Evolutionary conservation across 2,888 invertebrate species (phyloP).

Genomic region (Drosophila cyrtoloma): DNA sequence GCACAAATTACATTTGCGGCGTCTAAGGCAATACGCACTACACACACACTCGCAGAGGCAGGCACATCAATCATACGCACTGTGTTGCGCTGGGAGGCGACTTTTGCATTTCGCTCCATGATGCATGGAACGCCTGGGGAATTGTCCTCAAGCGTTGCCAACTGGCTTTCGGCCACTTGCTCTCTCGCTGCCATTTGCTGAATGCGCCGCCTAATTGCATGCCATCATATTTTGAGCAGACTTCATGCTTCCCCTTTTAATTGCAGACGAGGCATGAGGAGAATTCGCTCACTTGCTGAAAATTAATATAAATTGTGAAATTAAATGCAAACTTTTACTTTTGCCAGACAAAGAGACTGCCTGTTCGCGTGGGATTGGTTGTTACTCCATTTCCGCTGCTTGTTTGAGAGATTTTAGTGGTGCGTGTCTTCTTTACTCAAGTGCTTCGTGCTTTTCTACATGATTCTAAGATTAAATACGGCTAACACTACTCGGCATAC

Average conservation of each 20-base stretch:
- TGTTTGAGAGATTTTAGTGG: slow-evolving; percentile 7
- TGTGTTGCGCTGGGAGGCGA: slow-evolving; percentile 48
- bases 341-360: slow-evolving; percentile 36
- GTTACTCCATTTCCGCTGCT: slow-evolving; percentile 6
- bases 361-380: slow-evolving; percentile 11
- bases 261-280: slow-evolving; percentile 26
- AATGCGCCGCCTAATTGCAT: slow-evolving; percentile 73
- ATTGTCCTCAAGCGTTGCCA: slow-evolving; percentile 39
- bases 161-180: slow-evolving; percentile 24
- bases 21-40: slow-evolving; percentile 38
- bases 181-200: slow-evolving; percentile 30
- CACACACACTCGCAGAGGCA: slow-evolving; percentile 8
- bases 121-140: slow-evolving; percentile 47
- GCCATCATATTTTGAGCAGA: slow-evolving; percentile 61
- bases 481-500: not conserved
- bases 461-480: not conserved
- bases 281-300: slow-evolving; percentile 45
- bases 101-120: slow-evolving; percentile 41
- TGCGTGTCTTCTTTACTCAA: slow-evolving; percentile 1
- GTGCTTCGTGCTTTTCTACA: not conserved
- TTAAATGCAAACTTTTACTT: slow-evolving; percentile 74
- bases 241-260: slow-evolving; percentile 39
- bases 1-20: slow-evolving; percentile 74
- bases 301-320: slow-evolving; percentile 80
- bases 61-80: slow-evolving; percentile 75